Base-by-base conservation (phyloP, 2,113 vertebrate species). In the Gorsachius goisagi region DNA sequence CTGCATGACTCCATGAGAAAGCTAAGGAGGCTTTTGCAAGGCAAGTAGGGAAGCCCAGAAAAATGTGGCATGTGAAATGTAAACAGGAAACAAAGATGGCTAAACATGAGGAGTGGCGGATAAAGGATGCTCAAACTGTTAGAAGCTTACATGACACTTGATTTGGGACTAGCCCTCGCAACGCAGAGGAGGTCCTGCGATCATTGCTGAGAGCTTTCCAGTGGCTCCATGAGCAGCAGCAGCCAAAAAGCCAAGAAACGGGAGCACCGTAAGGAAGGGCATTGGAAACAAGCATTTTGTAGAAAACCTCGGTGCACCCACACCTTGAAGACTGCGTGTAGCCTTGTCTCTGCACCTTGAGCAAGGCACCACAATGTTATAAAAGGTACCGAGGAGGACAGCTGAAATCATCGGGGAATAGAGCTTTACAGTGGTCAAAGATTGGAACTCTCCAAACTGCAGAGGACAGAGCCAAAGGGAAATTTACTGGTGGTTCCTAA, bases 341-440 rank as follows among this genome's bases (percentile, higher is more conserved):
- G 47, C 27, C 47, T 24, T 0, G 0, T n/a, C 49, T 47, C 37
- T 26, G 52, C 74, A 52, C 12, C 44, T 30, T 11, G 22, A 22
- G 41, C 23, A 11, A 53, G 37, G 41, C 2, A 2, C 13, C 8
- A 47, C 0, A 0, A 24, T 9, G 50, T 6, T n/a, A 4, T 24
- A 5, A 7, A 24, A 66, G 17, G 32, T 9, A 17, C 12, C 9
- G 14, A 30, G 18, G 21, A 9, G 8, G 39, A 18, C 11, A 53
- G 2, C 16, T 26, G 60, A 20, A 28, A 30, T 11, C 10, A 28
- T 1, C 0, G 0, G 23, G 50, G 6, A 81, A 62, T 0, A 1
- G 24, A 72, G 28, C 37, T 67, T 45, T 33, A 8, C 4, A 71
- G 52, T 44, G n/a, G 20, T 17, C 37, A 49, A 14, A 39, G 19